Evolutionary conservation across 2,797 vertebrate genomes (phyloP), one percentile per base, ranked within the genome.

Genomic region (Danio aesculapii): DNA sequence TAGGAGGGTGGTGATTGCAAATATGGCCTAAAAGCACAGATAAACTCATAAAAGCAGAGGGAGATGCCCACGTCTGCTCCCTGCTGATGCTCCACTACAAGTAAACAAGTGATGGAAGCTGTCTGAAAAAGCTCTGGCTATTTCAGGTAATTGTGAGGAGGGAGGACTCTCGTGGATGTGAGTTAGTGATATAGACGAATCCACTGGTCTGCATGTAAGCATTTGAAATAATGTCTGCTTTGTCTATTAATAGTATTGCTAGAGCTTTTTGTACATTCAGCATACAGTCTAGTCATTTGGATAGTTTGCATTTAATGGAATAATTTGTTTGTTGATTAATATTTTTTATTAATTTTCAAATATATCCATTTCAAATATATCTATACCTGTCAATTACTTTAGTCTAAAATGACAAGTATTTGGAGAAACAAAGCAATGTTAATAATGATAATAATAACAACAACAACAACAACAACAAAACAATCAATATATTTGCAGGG

Each of bases 1-100:
- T 67, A 17, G 62, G 39, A 57, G 52, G n/a, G 52, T 47, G 8
- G 9, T 5, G 64, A 69, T 75, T 62, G 61, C 14, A 61, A 49
- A 61, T 74, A 61, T 52, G 0, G 21, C 46, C 39, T 52, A 53
- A 13, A 55, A 49, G 16, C 61, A 66, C 16, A 75, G 7, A 75
- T 55, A 17, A 58, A 47, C 47, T 39, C 44, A 47, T 39, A 63
- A 62, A 50, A 41, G 8, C 53, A 30, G 21, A 16, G 49, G 47
- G 2, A 70, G 13, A 53, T n/a, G 6, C 14, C 49, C 67, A 16
- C 49, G 47, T 70, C 8, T 70, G 49, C 53, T 44, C 12, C n/a
- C 11, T 12, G 30, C 49, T 70, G 6, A 41, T 46, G 41, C 17
- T 46, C 11, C 52, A 21, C 14, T 57, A 11, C 11, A 58, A 58